Percentiles rank a stretch among this genome's conserved stretches.
These are phyloP conservation scores for Microtus agrestis DNA, from an alignment of 2,797 vertebrate genomes.

Conservation along the genomic window DNA sequence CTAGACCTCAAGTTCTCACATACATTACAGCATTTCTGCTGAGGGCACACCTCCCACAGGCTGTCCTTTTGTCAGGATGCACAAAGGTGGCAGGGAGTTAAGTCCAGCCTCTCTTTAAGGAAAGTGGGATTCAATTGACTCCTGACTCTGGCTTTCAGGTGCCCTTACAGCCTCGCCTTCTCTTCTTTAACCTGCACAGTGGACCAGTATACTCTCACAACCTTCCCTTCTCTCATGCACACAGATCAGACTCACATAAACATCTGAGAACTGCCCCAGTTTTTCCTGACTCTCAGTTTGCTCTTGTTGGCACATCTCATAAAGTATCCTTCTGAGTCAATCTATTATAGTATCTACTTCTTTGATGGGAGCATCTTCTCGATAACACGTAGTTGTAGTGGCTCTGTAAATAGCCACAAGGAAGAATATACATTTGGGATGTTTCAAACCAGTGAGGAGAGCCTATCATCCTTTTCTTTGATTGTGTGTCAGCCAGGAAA, in stretches of 20 bases:
- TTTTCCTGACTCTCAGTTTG: neutral
- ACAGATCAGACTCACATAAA: neutral
- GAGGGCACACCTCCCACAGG: neutral
- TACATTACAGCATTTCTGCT: neutral
- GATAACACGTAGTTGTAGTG: neutral
- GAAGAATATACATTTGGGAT: neutral
- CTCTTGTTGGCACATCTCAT: neutral
- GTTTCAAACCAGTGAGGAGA: neutral
- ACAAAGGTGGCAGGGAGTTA: neutral
- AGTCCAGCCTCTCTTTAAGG: neutral
- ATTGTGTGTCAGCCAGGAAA: neutral
- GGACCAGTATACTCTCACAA: rapidly evolving
- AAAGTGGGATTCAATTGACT: rapidly evolving
- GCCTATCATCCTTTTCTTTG: neutral
- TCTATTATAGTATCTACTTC: neutral
- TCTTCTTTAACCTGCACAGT: neutral
- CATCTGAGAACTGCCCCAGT: neutral
- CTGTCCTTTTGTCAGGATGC: neutral
- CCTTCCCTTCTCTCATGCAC: neutral
- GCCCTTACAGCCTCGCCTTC: neutral
- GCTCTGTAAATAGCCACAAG: neutral
- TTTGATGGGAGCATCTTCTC: neutral
- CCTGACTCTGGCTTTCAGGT: neutral
- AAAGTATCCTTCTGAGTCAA: neutral
- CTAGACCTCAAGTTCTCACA: neutral